Conservation (phyloP, 1,140 invertebrate genomes). For the Solenopsis fugax region DNA sequence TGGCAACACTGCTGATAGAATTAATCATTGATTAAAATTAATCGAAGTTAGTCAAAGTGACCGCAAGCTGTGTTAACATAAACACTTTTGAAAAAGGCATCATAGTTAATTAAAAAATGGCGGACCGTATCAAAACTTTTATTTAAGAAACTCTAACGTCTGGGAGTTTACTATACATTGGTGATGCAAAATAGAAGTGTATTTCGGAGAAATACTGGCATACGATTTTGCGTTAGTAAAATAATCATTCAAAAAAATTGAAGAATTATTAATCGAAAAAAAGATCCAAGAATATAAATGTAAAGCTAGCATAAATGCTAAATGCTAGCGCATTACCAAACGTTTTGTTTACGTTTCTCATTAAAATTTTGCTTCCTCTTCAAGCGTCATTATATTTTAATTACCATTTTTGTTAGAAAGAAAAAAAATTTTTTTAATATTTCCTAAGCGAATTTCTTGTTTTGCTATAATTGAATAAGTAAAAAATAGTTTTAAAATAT, state of each 20-base stretch:
- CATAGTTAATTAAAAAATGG: conserved; percentile 42
- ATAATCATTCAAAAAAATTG: not conserved
- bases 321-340: not conserved
- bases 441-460: not conserved
- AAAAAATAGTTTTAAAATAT: not conserved
- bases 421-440: not conserved
- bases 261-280: not conserved
- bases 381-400: not conserved
- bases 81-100: not conserved
- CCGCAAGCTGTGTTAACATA: not conserved
- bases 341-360: not conserved
- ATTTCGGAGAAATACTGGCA: not conserved
- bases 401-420: not conserved
- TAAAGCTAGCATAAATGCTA: not conserved
- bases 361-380: not conserved
- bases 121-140: not conserved
- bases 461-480: not conserved
- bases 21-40: no score
- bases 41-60: no score
- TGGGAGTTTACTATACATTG: not conserved
- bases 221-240: not conserved
- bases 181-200: not conserved
- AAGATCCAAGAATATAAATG: not conserved
- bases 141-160: not conserved
- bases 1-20: no score